A percentile compares a stretch with the other conserved stretches of the same genome.
These are phyloP conservation scores for Pygmarrhopalites habei DNA, from an alignment of 1,140 invertebrate genomes.

Conservation along the genomic window DNA sequence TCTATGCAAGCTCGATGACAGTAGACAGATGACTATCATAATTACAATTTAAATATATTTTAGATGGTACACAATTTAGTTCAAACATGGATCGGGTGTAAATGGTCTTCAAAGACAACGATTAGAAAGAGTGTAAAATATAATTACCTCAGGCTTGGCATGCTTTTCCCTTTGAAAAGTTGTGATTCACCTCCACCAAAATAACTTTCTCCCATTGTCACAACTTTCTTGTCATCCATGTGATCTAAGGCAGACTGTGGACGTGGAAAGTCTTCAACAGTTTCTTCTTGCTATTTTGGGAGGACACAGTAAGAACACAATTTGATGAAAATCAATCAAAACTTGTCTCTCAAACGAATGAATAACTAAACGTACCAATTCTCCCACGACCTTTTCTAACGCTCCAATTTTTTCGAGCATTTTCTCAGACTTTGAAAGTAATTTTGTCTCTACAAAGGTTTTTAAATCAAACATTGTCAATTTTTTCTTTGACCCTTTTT, in stretches of 20 bases:
- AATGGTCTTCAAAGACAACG: neutral
- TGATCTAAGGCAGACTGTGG: conserved; percentile 58
- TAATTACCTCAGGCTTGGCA: conserved; percentile 81
- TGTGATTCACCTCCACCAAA: conserved; percentile 33
- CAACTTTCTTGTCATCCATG: conserved; percentile 48
- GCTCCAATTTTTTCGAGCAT: conserved; percentile 75
- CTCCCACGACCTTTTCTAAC: neutral
- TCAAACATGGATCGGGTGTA: no score
- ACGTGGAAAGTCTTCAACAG: conserved; percentile 53
- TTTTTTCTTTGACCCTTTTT: conserved; percentile 65
- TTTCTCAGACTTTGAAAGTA: conserved; percentile 83
- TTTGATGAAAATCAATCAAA: no score
- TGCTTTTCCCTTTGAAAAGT: conserved; percentile 84
- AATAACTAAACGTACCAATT: neutral
- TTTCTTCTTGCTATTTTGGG: conserved; percentile 8
- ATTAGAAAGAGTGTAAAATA: neutral
- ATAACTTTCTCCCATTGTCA: conserved; percentile 17
- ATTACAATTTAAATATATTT: no score
- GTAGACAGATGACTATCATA: no score
- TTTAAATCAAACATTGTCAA: conserved; percentile 85
- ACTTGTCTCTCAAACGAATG: no score
- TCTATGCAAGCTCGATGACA: no score
- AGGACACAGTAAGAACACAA: no score
- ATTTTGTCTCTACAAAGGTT: conserved; percentile 82
- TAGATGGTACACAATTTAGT: no score